A percentile compares a stretch with the other conserved stretches of the same genome.
Evolutionary conservation across 2,113 vertebrate species (phyloP).

Genomic region (Vulpes vulpes): DNA sequence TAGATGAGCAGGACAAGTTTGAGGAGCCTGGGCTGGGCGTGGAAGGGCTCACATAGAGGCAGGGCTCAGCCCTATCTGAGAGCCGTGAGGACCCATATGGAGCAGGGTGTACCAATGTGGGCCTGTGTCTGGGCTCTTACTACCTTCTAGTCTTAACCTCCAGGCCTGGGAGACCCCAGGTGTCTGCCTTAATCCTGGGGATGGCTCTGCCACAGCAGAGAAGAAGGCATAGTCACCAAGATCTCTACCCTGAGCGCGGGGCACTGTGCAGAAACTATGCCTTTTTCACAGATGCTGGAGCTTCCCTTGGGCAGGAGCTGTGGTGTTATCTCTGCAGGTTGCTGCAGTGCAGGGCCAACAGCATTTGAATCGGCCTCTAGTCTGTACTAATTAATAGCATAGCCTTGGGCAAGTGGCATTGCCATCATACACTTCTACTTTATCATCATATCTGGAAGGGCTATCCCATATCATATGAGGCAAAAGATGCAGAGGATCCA

Average conservation of each 20-base stretch:
- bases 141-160: background rate
- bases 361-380: background rate
- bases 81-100: background rate
- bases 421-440: background rate
- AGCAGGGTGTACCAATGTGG: background rate
- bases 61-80: background rate
- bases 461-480: background rate
- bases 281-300: background rate
- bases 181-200: background rate
- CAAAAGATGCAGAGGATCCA: background rate
- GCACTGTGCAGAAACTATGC: background rate
- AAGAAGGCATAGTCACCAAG: background rate
- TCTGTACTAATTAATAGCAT: slow-evolving; percentile 12
- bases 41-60: background rate
- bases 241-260: background rate
- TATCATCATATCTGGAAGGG: slow-evolving; percentile 22
- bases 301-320: background rate
- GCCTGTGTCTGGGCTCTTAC: background rate
- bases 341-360: background rate
- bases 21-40: background rate
- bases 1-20: background rate
- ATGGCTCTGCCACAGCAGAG: slow-evolving; percentile 1
- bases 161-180: background rate
- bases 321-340: background rate
- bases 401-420: background rate